phyloP scores from a whole-genome alignment of 1,140 invertebrate genomes.

The Coelopa frigida region DNA sequence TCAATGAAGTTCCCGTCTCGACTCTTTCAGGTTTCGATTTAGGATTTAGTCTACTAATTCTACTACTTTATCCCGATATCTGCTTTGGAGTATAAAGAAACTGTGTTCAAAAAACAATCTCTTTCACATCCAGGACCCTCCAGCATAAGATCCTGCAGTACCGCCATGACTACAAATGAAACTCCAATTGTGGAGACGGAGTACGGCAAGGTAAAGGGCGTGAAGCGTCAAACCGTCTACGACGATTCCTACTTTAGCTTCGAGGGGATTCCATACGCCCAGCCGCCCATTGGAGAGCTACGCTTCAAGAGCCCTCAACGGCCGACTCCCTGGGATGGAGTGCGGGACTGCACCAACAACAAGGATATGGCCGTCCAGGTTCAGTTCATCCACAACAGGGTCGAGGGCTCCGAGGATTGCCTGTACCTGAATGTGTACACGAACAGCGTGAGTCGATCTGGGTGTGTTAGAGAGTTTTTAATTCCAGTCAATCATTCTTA shows the following conservation, averaged over 20 bases:
- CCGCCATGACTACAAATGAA: constrained; percentile 33
- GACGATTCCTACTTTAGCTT: constrained; percentile 44
- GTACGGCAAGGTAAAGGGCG: constrained; percentile 32
- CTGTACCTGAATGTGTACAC: constrained; percentile 62
- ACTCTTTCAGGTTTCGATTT: no score
- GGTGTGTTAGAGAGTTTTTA: not conserved
- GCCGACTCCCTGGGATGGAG: constrained; percentile 31
- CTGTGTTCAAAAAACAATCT: no score
- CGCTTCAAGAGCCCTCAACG: constrained; percentile 49
- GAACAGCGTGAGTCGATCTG: constrained; percentile 48
- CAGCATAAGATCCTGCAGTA: constrained; percentile 37
- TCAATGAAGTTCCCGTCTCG: no score
- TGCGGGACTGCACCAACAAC: constrained; percentile 31
- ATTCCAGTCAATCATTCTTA: not conserved
- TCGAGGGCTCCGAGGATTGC: constrained; percentile 58
- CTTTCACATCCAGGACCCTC: constrained; percentile 31
- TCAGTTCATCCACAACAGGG: constrained; percentile 25
- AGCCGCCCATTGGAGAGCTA: constrained; percentile 48
- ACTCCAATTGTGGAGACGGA: constrained; percentile 27
- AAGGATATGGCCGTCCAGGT: constrained; percentile 43
- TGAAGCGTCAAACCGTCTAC: constrained; percentile 27
- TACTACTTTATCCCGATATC: no score
- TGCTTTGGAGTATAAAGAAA: no score
- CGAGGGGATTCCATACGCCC: constrained; percentile 52
- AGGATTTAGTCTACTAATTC: no score